Percentiles rank a stretch among this genome's conserved stretches.
Evolutionary conservation across 1,140 invertebrate species (phyloP).

Genomic region (Aphis craccivora): DNA sequence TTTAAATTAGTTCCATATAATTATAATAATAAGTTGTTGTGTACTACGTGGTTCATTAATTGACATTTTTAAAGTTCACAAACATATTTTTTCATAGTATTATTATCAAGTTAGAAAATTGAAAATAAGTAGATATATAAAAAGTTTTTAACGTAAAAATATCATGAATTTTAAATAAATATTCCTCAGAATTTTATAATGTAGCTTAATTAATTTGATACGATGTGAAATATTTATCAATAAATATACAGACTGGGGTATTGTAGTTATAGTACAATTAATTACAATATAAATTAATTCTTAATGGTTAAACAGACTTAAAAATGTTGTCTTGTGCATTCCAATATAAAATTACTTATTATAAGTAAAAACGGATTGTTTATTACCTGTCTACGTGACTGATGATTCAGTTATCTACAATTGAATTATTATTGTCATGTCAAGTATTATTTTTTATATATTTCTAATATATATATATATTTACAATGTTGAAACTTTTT

Average conservation of each 20-base stretch:
- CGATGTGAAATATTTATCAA: neutral
- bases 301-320: neutral
- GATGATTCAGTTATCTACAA: neutral
- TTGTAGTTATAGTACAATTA: neutral
- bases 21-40: neutral
- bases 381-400: neutral
- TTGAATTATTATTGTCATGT: slow-evolving; percentile 19
- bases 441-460: neutral
- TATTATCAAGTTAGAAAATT: neutral
- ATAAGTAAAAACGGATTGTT: neutral
- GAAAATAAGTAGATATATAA: neutral
- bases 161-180: neutral
- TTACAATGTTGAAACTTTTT: neutral
- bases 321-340: neutral
- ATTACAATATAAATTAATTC: neutral
- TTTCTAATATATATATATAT: neutral
- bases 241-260: neutral
- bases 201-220: neutral
- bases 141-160: neutral
- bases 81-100: neutral
- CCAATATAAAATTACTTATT: neutral
- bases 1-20: neutral
- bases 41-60: neutral
- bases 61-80: neutral
- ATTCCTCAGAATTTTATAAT: neutral